Evolutionary conservation across 2,888 invertebrate genomes (phyloP).

Genomic region (Sinotaia quadrata): DNA sequence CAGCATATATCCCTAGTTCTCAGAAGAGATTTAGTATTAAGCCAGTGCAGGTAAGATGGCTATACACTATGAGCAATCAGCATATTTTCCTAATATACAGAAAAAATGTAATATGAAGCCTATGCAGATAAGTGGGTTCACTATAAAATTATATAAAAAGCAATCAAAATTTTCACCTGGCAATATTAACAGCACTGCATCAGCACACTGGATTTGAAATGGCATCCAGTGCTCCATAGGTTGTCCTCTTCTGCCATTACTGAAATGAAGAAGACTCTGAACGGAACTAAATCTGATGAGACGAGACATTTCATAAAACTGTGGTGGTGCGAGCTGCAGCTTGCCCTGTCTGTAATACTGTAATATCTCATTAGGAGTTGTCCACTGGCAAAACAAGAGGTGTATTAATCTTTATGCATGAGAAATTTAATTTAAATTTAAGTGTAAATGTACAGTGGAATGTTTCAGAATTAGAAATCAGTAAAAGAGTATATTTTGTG

Average conservation of each 20-base stretch:
- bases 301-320: slow-evolving; percentile 82
- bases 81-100: no score
- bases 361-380: slow-evolving; percentile 25
- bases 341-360: slow-evolving; percentile 21
- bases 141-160: no score
- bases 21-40: no score
- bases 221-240: slow-evolving; percentile 77
- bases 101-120: no score
- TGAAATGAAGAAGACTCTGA: slow-evolving; percentile 76
- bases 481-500: no score
- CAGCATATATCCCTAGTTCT: no score
- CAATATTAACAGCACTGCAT: slow-evolving; percentile 42
- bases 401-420: no score
- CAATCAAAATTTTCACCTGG: slow-evolving; percentile 63
- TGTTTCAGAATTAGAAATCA: no score
- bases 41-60: background rate
- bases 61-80: background rate
- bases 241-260: slow-evolving; percentile 75
- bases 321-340: slow-evolving; percentile 81
- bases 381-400: no score
- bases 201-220: slow-evolving; percentile 74
- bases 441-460: no score
- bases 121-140: no score
- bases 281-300: slow-evolving; percentile 77
- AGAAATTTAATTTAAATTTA: no score